phyloP scores from a whole-genome alignment of 1,140 invertebrate genomes.

The Drosophila orena region DNA sequence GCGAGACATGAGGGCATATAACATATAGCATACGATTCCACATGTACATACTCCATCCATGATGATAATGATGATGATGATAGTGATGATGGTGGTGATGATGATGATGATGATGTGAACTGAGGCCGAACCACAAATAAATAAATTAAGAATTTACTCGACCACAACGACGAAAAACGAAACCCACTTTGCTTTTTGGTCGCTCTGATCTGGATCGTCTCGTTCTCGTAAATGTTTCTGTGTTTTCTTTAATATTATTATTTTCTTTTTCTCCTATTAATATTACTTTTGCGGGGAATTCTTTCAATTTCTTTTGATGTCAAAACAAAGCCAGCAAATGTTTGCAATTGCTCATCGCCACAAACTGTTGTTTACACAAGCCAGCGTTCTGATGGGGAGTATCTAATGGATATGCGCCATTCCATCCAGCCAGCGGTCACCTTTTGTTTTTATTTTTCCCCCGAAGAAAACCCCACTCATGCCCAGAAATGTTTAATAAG shows the following conservation, averaged over 20 bases:
- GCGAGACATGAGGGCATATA: background rate
- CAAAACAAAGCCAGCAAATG: slow-evolving; percentile 66
- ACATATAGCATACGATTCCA: background rate
- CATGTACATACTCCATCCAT: slow-evolving; percentile 17
- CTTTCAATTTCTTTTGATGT: slow-evolving; percentile 75
- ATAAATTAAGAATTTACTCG: slow-evolving; percentile 73
- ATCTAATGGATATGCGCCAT: slow-evolving; percentile 34
- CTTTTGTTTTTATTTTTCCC: slow-evolving; percentile 3
- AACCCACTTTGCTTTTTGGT: slow-evolving; percentile 47
- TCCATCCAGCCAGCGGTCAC: slow-evolving; percentile 18
- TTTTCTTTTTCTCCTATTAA: slow-evolving; percentile 43
- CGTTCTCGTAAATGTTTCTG: background rate
- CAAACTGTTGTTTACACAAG: slow-evolving; percentile 5
- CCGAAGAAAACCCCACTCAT: slow-evolving; percentile 32
- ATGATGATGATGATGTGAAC: background rate
- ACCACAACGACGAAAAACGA: slow-evolving; percentile 63
- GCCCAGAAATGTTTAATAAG: slow-evolving; percentile 35
- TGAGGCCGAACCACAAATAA: slow-evolving; percentile 41
- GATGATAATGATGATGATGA: no score
- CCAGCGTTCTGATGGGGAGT: background rate
- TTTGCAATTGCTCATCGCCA: slow-evolving; percentile 71
- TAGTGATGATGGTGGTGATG: background rate
- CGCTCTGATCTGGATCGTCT: slow-evolving; percentile 15
- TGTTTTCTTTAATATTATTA: background rate
- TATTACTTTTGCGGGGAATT: slow-evolving; percentile 52